These are phyloP conservation scores for Tridacna gigas DNA, from an alignment of 2,888 invertebrate species.

Conservation along the genomic window DNA sequence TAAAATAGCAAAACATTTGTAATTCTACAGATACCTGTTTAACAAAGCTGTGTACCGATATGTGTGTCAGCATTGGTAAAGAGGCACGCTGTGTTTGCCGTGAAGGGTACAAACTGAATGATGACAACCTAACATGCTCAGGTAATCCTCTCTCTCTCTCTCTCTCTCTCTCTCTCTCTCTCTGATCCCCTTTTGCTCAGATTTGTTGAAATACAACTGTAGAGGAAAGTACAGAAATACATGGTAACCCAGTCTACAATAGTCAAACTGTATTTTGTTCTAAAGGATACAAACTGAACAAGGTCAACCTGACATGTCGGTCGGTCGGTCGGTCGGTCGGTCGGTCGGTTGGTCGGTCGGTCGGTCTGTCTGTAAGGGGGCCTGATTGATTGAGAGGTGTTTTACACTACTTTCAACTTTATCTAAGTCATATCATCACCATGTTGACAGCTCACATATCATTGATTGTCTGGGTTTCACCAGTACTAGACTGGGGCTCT, in stretches of 20 bases:
- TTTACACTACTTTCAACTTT: too few species aligned
- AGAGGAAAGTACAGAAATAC: too few species aligned
- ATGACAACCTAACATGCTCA: conserved; percentile 9
- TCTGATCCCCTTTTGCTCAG: too few species aligned
- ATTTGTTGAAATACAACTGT: too few species aligned
- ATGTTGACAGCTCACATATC: too few species aligned
- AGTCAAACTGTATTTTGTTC: not conserved
- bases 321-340: too few species aligned
- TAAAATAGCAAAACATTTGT: not conserved
- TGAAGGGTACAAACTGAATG: conserved; percentile 16
- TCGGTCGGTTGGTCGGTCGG: not conserved
- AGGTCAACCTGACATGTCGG: not conserved
- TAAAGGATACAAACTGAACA: not conserved
- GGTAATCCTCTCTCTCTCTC: not conserved
- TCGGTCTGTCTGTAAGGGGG: not conserved
- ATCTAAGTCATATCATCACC: too few species aligned
- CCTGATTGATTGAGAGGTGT: not conserved
- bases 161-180: too few species aligned
- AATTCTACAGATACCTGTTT: conserved; percentile 17
- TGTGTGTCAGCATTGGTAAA: conserved; percentile 1
- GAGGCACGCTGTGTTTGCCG: not conserved
- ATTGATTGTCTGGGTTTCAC: too few species aligned
- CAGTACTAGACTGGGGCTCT: too few species aligned
- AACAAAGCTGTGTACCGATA: conserved; percentile 14
- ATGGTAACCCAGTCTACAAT: too few species aligned